Base-by-base conservation (phyloP, 1,140 invertebrate genomes). In the Eumaeus atala region DNA sequence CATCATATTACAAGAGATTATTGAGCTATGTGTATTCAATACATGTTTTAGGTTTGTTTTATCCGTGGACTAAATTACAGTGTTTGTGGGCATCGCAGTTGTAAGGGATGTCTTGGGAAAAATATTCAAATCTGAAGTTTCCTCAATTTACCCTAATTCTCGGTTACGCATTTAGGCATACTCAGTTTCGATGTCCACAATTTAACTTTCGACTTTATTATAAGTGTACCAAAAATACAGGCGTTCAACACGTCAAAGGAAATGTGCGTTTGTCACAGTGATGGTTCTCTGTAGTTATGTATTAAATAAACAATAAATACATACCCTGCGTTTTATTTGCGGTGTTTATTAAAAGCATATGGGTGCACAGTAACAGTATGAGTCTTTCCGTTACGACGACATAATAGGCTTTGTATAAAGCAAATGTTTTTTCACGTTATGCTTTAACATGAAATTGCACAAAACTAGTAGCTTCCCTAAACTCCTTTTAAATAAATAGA, bases 221-320 rank as follows among this genome's bases (percentile, higher is more conserved):
- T 78, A 76, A 81, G 72, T 76, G 72, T 78, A 82, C 78, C 80
- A 82, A 82, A 84, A 77, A 84, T 56, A 59, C 63, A 36, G 62
- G 58, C 48, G 54, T 44, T 38, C 21, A 51, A 57, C 44, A 50
- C 51, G 55, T 34, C 42, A 38, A 51, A 37, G 54, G 10, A 21
- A 28, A 54, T 14, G 47, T 8, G 34, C 52, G 42, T 37, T 40
- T 48, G 49, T 54, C 63, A 67, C 71, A 67, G 70, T 71, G 69
- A 70, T 68, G 75, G 77, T 78, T 77, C 74, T 77, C 71, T 78
- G 78, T 84, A 84, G 78, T 82, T 82, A 82, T 82, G 69, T 82
- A 80, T 74, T 77, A 76, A 84, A 79, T 80, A 77, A 82, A 73
- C 71, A 79, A 81, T 74, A 77, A 78, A 77, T 72, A 69, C 56